Conservation (phyloP, 2,113 vertebrate genomes). For the Gymnobelideus leadbeateri region DNA sequence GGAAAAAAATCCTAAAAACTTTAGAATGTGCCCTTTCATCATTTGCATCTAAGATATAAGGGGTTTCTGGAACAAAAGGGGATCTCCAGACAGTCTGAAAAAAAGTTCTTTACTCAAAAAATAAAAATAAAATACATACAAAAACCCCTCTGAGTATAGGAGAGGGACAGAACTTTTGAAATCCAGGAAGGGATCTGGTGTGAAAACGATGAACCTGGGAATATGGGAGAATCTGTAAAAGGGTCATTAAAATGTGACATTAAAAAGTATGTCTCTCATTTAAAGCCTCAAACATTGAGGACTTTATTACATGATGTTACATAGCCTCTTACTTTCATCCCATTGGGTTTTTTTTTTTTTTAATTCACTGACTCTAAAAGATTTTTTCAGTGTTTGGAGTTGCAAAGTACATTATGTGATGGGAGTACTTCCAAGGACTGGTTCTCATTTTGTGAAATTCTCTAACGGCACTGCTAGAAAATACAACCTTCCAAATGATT, state of each 20-base stretch:
- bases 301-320: constrained; percentile 35
- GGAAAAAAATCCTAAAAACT: no score
- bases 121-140: background rate
- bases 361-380: constrained; percentile 48
- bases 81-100: background rate
- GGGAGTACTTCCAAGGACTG: background rate
- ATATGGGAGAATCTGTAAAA: constrained; percentile 16
- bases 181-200: constrained; percentile 41
- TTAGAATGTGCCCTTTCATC: background rate
- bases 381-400: constrained; percentile 34
- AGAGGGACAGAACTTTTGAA: constrained; percentile 40
- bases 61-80: background rate
- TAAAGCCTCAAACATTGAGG: constrained; percentile 49
- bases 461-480: constrained; percentile 35
- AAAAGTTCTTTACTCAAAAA: constrained; percentile 29
- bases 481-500: constrained; percentile 10
- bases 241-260: background rate
- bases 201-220: constrained; percentile 46
- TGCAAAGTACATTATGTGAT: constrained; percentile 13
- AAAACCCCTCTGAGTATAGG: background rate
- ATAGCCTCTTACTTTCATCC: constrained; percentile 36
- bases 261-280: constrained; percentile 9
- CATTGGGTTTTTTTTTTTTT: constrained; percentile 11
- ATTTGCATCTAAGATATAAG: background rate
- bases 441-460: constrained; percentile 46